A percentile compares a stretch with the other conserved stretches of the same genome.
phyloP scores from a whole-genome alignment of 2,797 vertebrate species.

The Channa striata region DNA sequence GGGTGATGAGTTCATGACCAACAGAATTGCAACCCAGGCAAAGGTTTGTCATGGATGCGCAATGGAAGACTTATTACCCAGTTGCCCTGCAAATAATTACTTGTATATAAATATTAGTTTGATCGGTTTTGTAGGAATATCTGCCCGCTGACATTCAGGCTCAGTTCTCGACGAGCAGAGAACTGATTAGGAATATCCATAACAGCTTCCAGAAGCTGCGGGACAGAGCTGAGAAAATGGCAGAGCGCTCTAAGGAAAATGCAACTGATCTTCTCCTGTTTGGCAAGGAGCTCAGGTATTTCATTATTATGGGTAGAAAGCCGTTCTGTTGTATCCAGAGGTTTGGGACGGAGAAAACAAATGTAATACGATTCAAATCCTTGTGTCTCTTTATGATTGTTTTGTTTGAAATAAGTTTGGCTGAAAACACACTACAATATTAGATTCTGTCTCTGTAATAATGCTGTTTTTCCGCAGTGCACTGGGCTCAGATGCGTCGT shows the following conservation, averaged over 20 bases:
- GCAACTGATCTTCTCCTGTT: constrained; percentile 94
- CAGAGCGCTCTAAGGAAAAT: constrained; percentile 92
- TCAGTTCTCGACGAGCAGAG: constrained; percentile 93
- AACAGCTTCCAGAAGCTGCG: constrained; percentile 96
- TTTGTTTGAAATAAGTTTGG: constrained; percentile 49
- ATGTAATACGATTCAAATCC: constrained; percentile 38
- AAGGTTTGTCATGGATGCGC: constrained; percentile 85
- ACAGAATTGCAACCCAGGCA: constrained; percentile 88
- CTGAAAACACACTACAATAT: constrained; percentile 29
- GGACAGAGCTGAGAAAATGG: constrained; percentile 92
- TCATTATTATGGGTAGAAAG: constrained; percentile 39
- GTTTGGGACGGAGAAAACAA: constrained; percentile 18
- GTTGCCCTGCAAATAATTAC: not conserved
- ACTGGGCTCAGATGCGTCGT: constrained; percentile 90
- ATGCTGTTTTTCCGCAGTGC: constrained; percentile 78
- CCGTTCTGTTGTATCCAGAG: constrained; percentile 7
- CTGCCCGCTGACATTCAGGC: constrained; percentile 94
- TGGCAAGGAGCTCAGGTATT: constrained; percentile 94
- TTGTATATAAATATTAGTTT: not conserved
- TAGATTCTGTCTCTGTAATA: constrained; percentile 29
- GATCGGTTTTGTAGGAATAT: constrained; percentile 87
- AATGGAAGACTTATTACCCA: not conserved
- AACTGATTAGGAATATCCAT: constrained; percentile 94
- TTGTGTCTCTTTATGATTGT: constrained; percentile 40
- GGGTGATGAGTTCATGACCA: constrained; percentile 96